Base-by-base conservation (phyloP, 2,113 vertebrate species). In the Athene cunicularia region DNA sequence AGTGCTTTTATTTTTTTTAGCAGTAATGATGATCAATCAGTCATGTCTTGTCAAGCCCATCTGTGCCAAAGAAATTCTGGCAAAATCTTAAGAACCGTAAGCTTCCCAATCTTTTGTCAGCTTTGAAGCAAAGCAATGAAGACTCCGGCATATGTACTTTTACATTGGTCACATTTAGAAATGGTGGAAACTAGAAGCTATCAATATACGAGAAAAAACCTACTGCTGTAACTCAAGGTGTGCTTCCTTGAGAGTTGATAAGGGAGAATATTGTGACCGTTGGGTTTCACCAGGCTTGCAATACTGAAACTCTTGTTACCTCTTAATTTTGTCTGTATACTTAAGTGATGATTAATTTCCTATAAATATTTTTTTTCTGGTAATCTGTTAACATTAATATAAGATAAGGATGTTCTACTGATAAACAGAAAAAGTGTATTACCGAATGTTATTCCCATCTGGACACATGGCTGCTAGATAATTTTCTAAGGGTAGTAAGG, bases 361-460 rank as follows among this genome's bases (percentile, higher is more conserved):
- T 92, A 60, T 55, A 87, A 94, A 60, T 71, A 55, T 60, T 92
- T 95, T 81, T 53, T 81, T 47, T 43, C 49, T 97, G 80, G 85
- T 85, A 80, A 72, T 86, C 30, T 92, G 90, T 62, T 95, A 92
- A 43, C 45, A 77, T 92, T 91, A 74, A 59, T 66, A 47, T 52
- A 85, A 85, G 26, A 72, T 64, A 70, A 83, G 35, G 60, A 93
- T 71, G 24, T 85, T 96, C 23, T 79, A 58, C 45, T 88, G 82
- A 93, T 75, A 86, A 93, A 81, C 47, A 75, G 88, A 95, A 70
- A 41, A 92, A 23, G 17, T 43, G 8, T 91, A 67, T 80, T 90
- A 81, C 93, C 88, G 94, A 80, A 49, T 86, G 47, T 83, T 84
- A 37, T 76, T 96, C 19, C 68, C 59, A 80, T 89, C 75, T 93